Conservation (phyloP, 2,888 invertebrate species). For the Archips xylosteana region DNA sequence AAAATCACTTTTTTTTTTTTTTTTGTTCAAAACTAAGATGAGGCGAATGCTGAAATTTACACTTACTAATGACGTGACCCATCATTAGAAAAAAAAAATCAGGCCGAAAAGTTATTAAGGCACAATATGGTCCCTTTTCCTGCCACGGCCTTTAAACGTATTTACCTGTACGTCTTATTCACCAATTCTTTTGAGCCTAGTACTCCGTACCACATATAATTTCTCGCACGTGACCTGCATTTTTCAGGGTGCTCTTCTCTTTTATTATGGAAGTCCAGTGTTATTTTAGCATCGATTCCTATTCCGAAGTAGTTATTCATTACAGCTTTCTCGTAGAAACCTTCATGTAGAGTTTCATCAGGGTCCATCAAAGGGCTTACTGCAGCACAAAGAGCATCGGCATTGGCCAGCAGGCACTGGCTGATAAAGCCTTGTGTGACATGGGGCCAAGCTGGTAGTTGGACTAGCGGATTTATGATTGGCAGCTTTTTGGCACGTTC, state of each 20-base stretch:
- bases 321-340: slow-evolving; percentile 96
- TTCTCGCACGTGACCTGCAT: slow-evolving; percentile 96
- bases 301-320: slow-evolving; percentile 99
- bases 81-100: no score
- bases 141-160: no score
- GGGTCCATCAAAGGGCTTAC: slow-evolving; percentile 98
- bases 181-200: slow-evolving; percentile 92
- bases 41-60: no score
- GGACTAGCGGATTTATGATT: slow-evolving; percentile 95
- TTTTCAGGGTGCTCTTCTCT: slow-evolving; percentile 99
- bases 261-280: slow-evolving; percentile 98
- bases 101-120: no score
- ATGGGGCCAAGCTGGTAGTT: slow-evolving; percentile 95
- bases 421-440: slow-evolving; percentile 95
- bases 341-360: slow-evolving; percentile 94
- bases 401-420: slow-evolving; percentile 97
- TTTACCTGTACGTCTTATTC: slow-evolving; percentile 94
- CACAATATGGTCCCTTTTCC: no score
- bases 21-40: no score
- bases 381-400: slow-evolving; percentile 97
- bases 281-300: slow-evolving; percentile 98
- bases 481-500: slow-evolving; percentile 90
- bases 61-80: no score
- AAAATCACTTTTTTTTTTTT: no score
- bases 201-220: slow-evolving; percentile 98